These are phyloP conservation scores for Podarcis siculus DNA, from an alignment of 2,797 vertebrate species.

Conservation along the genomic window DNA sequence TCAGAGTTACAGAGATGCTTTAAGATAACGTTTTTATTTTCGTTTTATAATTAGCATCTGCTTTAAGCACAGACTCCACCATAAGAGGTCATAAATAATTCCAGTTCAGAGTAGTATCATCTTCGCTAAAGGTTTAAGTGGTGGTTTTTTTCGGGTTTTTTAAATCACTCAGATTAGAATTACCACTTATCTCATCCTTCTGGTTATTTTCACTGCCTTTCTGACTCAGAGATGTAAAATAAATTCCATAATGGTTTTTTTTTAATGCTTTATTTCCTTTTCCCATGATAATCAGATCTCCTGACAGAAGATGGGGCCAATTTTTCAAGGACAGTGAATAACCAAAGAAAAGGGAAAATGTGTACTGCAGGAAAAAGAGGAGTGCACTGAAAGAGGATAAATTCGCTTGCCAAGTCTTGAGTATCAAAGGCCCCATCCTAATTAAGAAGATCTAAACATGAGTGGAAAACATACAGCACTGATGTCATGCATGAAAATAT, in stretches of 20 bases:
- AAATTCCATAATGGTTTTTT: conserved; percentile 70
- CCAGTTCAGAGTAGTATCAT: conserved; percentile 61
- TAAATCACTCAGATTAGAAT: conserved; percentile 71
- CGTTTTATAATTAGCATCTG: conserved; percentile 59
- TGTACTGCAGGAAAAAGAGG: conserved; percentile 51
- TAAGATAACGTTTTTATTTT: conserved; percentile 49
- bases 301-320: conserved; percentile 71
- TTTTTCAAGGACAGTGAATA: conserved; percentile 78
- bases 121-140: conserved; percentile 70
- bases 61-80: conserved; percentile 67
- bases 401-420: conserved; percentile 69
- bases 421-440: conserved; percentile 73
- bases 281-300: conserved; percentile 72
- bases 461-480: conserved; percentile 70
- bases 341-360: conserved; percentile 53
- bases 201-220: conserved; percentile 76
- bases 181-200: conserved; percentile 74
- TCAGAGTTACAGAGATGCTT: conserved; percentile 48
- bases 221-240: conserved; percentile 73
- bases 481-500: conserved; percentile 75
- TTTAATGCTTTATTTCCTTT: conserved; percentile 72
- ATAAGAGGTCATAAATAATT: conserved; percentile 71
- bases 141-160: background rate
- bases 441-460: conserved; percentile 73
- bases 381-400: conserved; percentile 69